These are phyloP conservation scores for Holcopasites calliopsidis DNA, from an alignment of 1,140 invertebrate species.

Conservation along the genomic window DNA sequence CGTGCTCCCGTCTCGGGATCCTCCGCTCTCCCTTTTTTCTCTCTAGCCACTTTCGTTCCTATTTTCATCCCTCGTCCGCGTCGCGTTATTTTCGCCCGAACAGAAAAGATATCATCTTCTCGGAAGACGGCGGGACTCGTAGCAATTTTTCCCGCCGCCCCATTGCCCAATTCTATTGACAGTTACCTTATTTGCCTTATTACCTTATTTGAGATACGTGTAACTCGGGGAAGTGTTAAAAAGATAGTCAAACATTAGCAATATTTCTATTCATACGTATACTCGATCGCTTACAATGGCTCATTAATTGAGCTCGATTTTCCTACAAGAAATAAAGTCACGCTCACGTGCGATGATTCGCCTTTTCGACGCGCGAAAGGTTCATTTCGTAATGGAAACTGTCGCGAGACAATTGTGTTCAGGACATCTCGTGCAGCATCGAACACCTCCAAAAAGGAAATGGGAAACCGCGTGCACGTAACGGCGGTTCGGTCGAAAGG, in stretches of 20 bases:
- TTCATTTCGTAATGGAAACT: neutral
- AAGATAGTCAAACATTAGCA: too few species aligned
- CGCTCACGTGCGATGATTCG: too few species aligned
- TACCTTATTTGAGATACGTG: too few species aligned
- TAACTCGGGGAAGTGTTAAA: too few species aligned
- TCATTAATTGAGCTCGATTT: too few species aligned
- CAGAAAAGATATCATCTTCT: conserved; percentile 57
- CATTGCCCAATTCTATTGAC: conserved; percentile 30
- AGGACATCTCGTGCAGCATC: neutral
- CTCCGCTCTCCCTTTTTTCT: conserved; percentile 24
- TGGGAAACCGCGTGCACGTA: too few species aligned
- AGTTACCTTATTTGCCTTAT: too few species aligned
- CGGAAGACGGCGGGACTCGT: conserved; percentile 31
- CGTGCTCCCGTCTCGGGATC: conserved; percentile 34
- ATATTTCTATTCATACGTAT: too few species aligned
- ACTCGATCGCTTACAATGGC: too few species aligned
- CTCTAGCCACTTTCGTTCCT: conserved; percentile 51
- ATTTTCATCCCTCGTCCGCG: conserved; percentile 50
- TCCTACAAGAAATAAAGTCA: too few species aligned
- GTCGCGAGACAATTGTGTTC: neutral
- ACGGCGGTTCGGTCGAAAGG: neutral
- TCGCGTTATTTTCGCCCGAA: conserved; percentile 58
- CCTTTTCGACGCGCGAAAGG: too few species aligned
- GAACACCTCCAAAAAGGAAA: neutral
- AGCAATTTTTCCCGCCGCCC: conserved; percentile 51